A percentile compares a stretch with the other conserved stretches of the same genome.
Conservation (phyloP, 92 coral and sea anemone species). For the Plumapathes pennacea region DNA sequence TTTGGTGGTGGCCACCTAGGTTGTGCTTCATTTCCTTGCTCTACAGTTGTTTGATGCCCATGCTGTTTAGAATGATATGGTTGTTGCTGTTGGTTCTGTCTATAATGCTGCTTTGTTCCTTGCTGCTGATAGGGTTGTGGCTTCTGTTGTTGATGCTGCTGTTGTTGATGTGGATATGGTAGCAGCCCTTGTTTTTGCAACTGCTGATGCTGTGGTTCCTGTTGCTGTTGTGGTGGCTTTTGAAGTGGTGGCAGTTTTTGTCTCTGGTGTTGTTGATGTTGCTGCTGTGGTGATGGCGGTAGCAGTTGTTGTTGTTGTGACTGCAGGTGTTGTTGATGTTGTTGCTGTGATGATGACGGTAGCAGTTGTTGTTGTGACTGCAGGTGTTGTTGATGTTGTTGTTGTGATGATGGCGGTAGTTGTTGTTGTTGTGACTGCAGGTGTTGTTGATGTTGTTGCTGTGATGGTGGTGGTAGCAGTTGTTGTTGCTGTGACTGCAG, state of each 20-base stretch:
- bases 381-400: conserved; percentile 10
- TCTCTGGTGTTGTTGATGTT: conserved; percentile 21
- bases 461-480: background rate
- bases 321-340: background rate
- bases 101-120: conserved; percentile 5
- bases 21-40: background rate
- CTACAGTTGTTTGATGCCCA: background rate
- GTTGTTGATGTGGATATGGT: conserved; percentile 11
- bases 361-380: background rate
- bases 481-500: background rate
- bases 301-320: conserved; percentile 10
- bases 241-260: conserved; percentile 14
- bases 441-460: background rate
- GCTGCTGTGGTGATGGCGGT: conserved; percentile 12
- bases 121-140: conserved; percentile 11
- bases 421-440: conserved; percentile 3
- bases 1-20: background rate
- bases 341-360: background rate
- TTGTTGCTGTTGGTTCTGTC: conserved; percentile 1
- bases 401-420: conserved; percentile 8
- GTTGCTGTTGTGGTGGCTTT: conserved; percentile 11
- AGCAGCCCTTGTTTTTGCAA: conserved; percentile 40
- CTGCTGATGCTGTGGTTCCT: conserved; percentile 32
- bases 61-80: background rate
- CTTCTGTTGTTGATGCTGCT: conserved; percentile 27